phyloP scores from a whole-genome alignment of 2,888 invertebrate genomes.

The Parascotia fuliginaria region DNA sequence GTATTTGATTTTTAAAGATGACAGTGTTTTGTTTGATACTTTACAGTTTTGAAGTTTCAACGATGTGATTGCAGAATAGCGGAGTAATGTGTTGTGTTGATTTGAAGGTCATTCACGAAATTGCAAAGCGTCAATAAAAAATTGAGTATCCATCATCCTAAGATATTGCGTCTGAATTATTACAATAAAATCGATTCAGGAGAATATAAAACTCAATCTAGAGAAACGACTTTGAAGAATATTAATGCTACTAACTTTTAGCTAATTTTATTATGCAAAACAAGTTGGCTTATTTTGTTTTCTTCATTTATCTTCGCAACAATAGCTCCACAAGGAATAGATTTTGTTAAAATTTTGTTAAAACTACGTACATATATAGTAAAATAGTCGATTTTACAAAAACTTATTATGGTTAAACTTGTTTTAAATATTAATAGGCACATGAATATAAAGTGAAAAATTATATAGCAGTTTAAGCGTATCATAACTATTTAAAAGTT shows the following conservation, averaged over 20 bases:
- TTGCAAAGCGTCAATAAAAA: background rate
- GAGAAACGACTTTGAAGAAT: conserved; percentile 31
- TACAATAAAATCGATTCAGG: conserved; percentile 15
- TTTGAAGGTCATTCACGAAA: conserved; percentile 6
- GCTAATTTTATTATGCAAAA: conserved; percentile 38
- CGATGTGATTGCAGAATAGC: background rate
- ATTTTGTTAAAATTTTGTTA: conserved; percentile 1
- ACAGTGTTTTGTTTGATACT: background rate
- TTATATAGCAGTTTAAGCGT: too few relatives aligned
- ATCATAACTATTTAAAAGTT: too few relatives aligned
- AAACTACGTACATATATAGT: conserved; percentile 6
- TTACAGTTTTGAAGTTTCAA: background rate
- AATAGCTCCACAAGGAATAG: conserved; percentile 24
- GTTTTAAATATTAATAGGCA: background rate
- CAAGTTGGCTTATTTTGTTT: conserved; percentile 30
- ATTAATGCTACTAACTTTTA: conserved; percentile 35
- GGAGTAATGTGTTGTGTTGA: conserved; percentile 2
- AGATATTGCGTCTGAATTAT: conserved; percentile 1
- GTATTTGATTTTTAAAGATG: background rate
- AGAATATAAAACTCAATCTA: conserved; percentile 23
- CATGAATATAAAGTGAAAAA: background rate
- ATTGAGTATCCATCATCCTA: conserved; percentile 11
- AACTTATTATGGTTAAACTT: background rate
- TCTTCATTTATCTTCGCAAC: conserved; percentile 29
- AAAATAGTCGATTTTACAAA: conserved; percentile 5